A percentile compares a stretch with the other conserved stretches of the same genome.
Evolutionary conservation across 2,797 vertebrate genomes (phyloP).

Genomic region (Lagocephalus sceleratus): DNA sequence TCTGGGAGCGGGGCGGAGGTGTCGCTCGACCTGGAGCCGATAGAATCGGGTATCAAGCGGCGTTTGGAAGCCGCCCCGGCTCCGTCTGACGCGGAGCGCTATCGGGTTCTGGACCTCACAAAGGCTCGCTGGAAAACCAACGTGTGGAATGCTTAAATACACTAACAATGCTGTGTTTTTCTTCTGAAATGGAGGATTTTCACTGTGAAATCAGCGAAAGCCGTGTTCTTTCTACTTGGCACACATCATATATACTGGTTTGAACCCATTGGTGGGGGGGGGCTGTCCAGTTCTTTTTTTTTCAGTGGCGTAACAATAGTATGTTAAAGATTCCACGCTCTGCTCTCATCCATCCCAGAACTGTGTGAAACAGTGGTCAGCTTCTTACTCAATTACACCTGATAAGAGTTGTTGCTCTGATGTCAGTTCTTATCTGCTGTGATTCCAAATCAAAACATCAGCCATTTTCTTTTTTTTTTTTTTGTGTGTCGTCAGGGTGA

Average conservation of each 20-base stretch:
- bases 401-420: constrained; percentile 29
- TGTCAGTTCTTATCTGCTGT: constrained; percentile 24
- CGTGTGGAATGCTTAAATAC: constrained; percentile 27
- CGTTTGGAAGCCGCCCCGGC: constrained; percentile 42
- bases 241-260: too few relatives aligned
- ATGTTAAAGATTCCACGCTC: constrained; percentile 24
- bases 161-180: constrained; percentile 8
- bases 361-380: constrained; percentile 6
- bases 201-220: neutral
- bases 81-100: constrained; percentile 26
- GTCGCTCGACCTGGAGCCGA: constrained; percentile 61
- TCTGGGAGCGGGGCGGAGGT: constrained; percentile 53
- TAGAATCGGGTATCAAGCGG: constrained; percentile 68
- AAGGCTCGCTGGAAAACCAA: constrained; percentile 34
- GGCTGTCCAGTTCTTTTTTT: too few relatives aligned
- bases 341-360: constrained; percentile 24
- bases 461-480: constrained; percentile 19
- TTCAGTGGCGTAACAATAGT: neutral
- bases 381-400: constrained; percentile 34
- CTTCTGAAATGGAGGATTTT: constrained; percentile 5
- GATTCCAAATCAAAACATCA: constrained; percentile 10
- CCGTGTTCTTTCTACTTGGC: neutral
- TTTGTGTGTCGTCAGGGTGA: neutral
- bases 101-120: constrained; percentile 45
- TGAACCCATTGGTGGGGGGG: too few relatives aligned